Base-by-base conservation (phyloP, 2,113 vertebrate species). In the Serinus canaria region DNA sequence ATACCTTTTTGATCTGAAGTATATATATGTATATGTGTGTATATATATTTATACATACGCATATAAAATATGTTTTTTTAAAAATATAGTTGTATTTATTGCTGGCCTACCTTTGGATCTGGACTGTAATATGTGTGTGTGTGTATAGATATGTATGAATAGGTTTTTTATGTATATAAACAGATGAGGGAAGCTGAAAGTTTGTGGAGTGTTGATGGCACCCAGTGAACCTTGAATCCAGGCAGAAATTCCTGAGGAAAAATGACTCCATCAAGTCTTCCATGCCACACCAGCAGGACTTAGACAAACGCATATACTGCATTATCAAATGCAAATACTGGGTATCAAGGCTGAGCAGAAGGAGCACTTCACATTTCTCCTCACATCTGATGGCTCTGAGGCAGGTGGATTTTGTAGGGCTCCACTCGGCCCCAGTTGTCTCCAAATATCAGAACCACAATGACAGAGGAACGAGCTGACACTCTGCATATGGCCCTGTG, bases 381-480 rank as follows among this genome's bases (percentile, higher is more conserved):
- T 23, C 62, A 66, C 67, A 76, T 59, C 47, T 68, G 86, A 62
- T 49, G 41, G 2, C 94, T 95, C 66, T 1, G 5, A 91, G 91
- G 80, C 94, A 96, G 91, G 92, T 96, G 93, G 95, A 91, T 92
- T 96, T 85, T 87, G 62, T 60, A 92, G 79, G 83, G 89, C 69
- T 97, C 89, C 74, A 60, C 73, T 67, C 89, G 83, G 83, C 88
- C 67, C 67, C 46, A 43, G 70, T 58, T n/a, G 72, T 31, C 68
- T 92, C 73, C 92, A 74, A 66, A 58, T 74, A 92, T 56, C 83
- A 73, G 79, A 64, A 91, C 83, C 95, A 69, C 83, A 59, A 50
- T 33, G 90, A 83, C 79, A 55, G 72, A 82, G 93, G 94, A 87
- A 91, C 1, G 3, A 92, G 84, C 24, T 83, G 96, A 93, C 92